A percentile compares a stretch with the other conserved stretches of the same genome.
These are phyloP conservation scores for mouse (Mus musculus) DNA, from an alignment of 2,113 vertebrate species.

Conservation along the genomic window DNA sequence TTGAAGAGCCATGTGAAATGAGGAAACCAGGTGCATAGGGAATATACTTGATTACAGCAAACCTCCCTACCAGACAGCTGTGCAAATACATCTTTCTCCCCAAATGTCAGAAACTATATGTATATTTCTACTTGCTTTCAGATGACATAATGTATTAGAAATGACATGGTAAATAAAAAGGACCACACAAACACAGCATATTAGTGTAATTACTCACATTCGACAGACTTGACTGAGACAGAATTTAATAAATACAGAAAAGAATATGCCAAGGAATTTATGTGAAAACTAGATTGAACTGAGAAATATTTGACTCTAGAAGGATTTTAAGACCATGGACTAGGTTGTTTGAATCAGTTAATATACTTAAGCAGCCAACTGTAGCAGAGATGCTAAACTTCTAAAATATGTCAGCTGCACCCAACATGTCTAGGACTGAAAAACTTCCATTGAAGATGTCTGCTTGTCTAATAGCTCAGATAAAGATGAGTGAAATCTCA, in stretches of 20 bases:
- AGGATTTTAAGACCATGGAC: slow-evolving; percentile 9
- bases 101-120: slow-evolving; percentile 26
- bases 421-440: background rate
- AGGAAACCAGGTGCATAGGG: slow-evolving; percentile 10
- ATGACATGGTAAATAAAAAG: slow-evolving; percentile 45
- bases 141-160: slow-evolving; percentile 35
- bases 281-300: background rate
- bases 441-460: background rate
- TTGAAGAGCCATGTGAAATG: background rate
- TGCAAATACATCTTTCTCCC: slow-evolving; percentile 64
- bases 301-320: background rate
- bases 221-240: background rate
- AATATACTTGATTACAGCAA: background rate
- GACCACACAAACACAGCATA: background rate
- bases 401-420: background rate
- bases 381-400: background rate
- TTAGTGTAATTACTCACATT: slow-evolving; percentile 29
- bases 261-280: background rate
- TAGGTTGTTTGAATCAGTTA: background rate
- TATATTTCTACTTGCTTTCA: slow-evolving; percentile 32
- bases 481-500: too few species aligned
- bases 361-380: background rate
- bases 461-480: too few species aligned
- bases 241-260: slow-evolving; percentile 30
- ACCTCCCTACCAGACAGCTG: slow-evolving; percentile 47